A percentile compares a stretch with the other conserved stretches of the same genome.
Evolutionary conservation across 2,113 vertebrate species (phyloP).

Genomic region (Eonycteris spelaea): DNA sequence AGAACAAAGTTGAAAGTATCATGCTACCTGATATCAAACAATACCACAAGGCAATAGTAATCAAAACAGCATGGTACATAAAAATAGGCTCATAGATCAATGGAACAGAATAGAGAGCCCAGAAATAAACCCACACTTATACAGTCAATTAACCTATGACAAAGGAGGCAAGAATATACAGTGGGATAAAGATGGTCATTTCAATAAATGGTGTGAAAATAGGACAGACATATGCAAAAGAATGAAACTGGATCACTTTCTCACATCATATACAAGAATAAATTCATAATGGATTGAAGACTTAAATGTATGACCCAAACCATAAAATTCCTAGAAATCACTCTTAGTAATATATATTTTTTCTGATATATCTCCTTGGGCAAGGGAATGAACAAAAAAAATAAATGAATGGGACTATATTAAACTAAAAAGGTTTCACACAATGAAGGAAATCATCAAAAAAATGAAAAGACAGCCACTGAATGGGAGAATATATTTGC

Average conservation of each 20-base stretch:
- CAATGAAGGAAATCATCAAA: background rate
- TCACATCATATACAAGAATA: background rate
- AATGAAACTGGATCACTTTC: background rate
- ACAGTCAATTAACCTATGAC: background rate
- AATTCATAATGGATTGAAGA: background rate
- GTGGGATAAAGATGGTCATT: background rate
- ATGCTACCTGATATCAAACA: too few species aligned
- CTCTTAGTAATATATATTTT: background rate
- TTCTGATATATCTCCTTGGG: background rate
- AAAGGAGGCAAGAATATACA: background rate
- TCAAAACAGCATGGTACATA: too few species aligned
- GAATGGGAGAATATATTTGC: background rate
- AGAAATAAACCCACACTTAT: too few species aligned
- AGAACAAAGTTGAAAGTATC: too few species aligned
- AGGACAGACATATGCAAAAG: background rate
- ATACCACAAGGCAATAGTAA: too few species aligned
- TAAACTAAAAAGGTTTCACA: background rate
- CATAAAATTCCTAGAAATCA: background rate
- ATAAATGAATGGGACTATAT: background rate
- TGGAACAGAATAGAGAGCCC: too few species aligned
- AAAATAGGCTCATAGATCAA: too few species aligned
- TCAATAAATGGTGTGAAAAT: background rate
- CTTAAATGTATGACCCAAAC: background rate
- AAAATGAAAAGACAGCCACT: background rate
- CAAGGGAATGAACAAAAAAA: background rate